Evolutionary conservation across 2,797 vertebrate genomes (phyloP).

Genomic region (Enteromius argenteus): DNA sequence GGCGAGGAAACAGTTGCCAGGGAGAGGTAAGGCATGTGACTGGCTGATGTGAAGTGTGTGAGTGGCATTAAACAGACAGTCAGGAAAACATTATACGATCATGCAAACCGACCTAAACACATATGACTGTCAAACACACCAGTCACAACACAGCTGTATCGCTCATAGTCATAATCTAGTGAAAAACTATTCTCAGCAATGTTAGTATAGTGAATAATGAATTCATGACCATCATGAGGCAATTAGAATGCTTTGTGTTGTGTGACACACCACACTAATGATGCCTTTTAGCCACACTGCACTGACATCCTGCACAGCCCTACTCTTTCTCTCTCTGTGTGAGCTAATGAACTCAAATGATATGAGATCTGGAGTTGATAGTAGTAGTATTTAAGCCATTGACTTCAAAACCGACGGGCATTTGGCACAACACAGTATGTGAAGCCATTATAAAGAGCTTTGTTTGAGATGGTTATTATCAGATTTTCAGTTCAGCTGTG

Average conservation of each 20-base stretch:
- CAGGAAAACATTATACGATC: constrained; percentile 14
- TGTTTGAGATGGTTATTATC: constrained; percentile 58
- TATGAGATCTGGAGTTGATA: constrained; percentile 36
- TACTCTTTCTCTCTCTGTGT: constrained; percentile 10
- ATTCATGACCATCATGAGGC: constrained; percentile 5
- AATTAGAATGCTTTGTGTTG: constrained; percentile 30
- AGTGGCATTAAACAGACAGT: constrained; percentile 17
- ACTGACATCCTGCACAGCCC: constrained; percentile 29
- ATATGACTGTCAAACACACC: constrained; percentile 13
- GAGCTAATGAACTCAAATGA: constrained; percentile 50
- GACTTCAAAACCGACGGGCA: not conserved
- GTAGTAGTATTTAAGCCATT: constrained; percentile 20
- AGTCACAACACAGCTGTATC: constrained; percentile 66
- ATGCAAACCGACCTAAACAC: constrained; percentile 38
- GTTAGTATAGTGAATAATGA: constrained; percentile 25
- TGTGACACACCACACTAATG: constrained; percentile 40
- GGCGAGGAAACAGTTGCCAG: constrained; percentile 50
- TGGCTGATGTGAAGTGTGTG: not conserved
- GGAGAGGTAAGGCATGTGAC: constrained; percentile 38
- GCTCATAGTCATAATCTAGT: constrained; percentile 15
- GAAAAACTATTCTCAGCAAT: constrained; percentile 24
- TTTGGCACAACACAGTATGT: not conserved
- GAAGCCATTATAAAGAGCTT: constrained; percentile 47
- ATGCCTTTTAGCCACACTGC: constrained; percentile 32
- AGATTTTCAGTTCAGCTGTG: constrained; percentile 61